Percentiles rank a stretch among this genome's conserved stretches.
These are phyloP conservation scores for Cremastinae sp. DNA, from an alignment of 2,888 invertebrate species.

Conservation along the genomic window DNA sequence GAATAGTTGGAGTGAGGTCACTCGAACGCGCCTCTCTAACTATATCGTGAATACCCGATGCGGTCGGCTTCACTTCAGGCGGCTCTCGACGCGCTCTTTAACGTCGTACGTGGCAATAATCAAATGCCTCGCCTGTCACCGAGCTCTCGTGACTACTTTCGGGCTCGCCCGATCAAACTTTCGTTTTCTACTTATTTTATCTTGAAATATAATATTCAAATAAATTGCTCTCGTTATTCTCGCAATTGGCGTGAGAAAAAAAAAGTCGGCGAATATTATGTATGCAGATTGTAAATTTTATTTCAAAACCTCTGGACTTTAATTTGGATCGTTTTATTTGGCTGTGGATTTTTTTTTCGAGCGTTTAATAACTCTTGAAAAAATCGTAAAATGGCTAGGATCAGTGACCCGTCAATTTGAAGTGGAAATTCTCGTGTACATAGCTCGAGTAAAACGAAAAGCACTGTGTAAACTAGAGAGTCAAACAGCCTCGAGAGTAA, in stretches of 20 bases:
- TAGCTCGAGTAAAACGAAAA: slow-evolving; percentile 7
- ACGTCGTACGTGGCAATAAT: slow-evolving; percentile 42
- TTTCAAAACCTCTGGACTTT: no score
- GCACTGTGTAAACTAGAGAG: slow-evolving; percentile 13
- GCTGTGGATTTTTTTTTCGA: neutral
- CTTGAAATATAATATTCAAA: no score
- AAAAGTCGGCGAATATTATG: no score
- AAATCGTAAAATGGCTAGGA: neutral
- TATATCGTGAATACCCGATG: slow-evolving; percentile 47
- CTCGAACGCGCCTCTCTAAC: slow-evolving; percentile 33
- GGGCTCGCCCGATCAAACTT: slow-evolving; percentile 23
- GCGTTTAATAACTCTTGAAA: neutral
- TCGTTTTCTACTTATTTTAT: slow-evolving; percentile 13
- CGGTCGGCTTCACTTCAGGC: slow-evolving; percentile 14
- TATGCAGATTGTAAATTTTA: no score
- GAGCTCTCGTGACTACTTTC: slow-evolving; percentile 11
- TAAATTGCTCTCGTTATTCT: neutral
- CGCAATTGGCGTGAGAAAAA: no score
- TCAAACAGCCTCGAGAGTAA: slow-evolving; percentile 25
- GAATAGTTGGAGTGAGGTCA: slow-evolving; percentile 48
- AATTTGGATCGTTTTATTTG: no score
- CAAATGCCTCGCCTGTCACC: slow-evolving; percentile 37
- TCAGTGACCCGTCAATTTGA: neutral
- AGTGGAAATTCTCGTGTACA: slow-evolving; percentile 1
- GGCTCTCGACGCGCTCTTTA: slow-evolving; percentile 31